Evolutionary conservation across 2,113 vertebrate species (phyloP).

Genomic region (Perccottus glenii): DNA sequence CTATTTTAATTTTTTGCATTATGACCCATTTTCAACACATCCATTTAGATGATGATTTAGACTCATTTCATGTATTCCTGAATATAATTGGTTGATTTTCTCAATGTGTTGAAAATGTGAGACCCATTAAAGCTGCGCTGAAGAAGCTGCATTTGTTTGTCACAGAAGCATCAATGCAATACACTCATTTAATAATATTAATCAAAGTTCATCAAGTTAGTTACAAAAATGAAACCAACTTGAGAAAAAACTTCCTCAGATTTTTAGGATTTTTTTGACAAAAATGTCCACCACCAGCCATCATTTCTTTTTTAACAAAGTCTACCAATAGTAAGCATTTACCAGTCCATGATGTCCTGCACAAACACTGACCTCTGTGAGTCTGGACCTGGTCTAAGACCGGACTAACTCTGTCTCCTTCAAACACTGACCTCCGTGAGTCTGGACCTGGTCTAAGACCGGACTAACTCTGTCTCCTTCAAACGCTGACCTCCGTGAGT

Average conservation of each 20-base stretch:
- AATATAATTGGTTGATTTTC: no score
- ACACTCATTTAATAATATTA: slow-evolving; percentile 17
- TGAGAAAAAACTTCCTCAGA: neutral
- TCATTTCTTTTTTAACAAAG: no score
- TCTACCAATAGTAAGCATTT: no score
- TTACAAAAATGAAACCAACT: slow-evolving; percentile 22
- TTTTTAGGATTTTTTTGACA: slow-evolving; percentile 28
- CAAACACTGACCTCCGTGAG: no score
- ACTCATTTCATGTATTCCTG: no score
- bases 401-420: no score
- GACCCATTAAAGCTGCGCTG: slow-evolving; percentile 47
- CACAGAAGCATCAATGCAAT: slow-evolving; percentile 21
- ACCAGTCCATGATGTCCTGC: no score
- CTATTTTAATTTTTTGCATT: slow-evolving; percentile 47
- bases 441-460: no score
- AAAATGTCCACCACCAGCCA: slow-evolving; percentile 50
- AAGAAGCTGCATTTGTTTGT: slow-evolving; percentile 14
- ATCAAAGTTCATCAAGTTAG: slow-evolving; percentile 11
- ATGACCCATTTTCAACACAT: slow-evolving; percentile 45
- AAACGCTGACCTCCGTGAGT: no score
- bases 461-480: no score
- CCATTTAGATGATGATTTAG: neutral
- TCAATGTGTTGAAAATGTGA: slow-evolving; percentile 35
- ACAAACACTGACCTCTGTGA: no score
- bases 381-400: no score